Base-by-base conservation (phyloP, 2,113 vertebrate genomes). In the Maylandia zebra region DNA sequence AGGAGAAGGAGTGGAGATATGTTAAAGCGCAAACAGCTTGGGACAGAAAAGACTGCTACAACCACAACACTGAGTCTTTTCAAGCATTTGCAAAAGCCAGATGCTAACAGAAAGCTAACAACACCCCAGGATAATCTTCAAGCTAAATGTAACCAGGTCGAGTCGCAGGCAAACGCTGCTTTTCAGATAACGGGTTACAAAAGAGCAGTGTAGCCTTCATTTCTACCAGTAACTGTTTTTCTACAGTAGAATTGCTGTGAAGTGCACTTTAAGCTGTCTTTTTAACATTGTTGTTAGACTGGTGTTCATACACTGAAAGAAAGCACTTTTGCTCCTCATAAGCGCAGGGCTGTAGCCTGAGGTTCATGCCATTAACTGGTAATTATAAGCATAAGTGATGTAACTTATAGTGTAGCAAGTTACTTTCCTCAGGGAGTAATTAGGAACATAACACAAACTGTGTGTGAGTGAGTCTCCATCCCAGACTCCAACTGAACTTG, bases 31-130 rank as follows among this genome's bases (percentile, higher is more conserved):
- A 74, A 45, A 45, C 38, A 45, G 38, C 38, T 45, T 2, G 13
- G 22, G 69, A 74, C 22, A 45, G 1, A 74, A 74, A 74, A 74
- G 13, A 0, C 66, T 76, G 0, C 41, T 45, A 11, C 41, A 7
- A 74, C 14, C 41, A 45, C 22, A 10, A 43, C 66, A 24, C 5
- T 43, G 38, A 27, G 19, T 38, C 34, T 69, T 69, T 69, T 8
- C 19, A 41, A 0, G 1, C 19, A 41, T 43, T 0, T 45, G 69
- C 38, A 43, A 45, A 43, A 74, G 24, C 22, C 43, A 76, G 41
- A 30, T 71, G 66, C 66, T 43, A 71, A 8, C 71, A 48, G 0
- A 48, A 76, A 48, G 43, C 41, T 27, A 74, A 27, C 38, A 30
- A 48, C 0, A 19, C 24, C 41, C 14, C 41, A 48, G 69, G 24